phyloP scores from a whole-genome alignment of 1,140 invertebrate species.

The Kradibia gibbosae region DNA sequence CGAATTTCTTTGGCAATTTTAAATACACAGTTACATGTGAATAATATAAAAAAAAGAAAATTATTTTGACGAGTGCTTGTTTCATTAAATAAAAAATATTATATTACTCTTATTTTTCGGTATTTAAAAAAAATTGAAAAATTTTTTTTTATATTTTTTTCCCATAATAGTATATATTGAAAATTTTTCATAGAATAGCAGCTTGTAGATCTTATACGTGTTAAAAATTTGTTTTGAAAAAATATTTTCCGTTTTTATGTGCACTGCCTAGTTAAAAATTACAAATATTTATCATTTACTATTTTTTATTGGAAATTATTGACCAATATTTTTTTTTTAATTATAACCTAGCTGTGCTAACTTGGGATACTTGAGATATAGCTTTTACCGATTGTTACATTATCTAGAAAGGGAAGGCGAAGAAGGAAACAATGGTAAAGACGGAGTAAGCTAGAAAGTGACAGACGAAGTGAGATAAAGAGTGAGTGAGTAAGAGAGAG shows the following conservation, averaged over 20 bases:
- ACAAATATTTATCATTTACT: slow-evolving; percentile 33
- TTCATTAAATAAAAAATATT: neutral
- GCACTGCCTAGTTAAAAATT: slow-evolving; percentile 26
- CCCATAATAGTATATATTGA: neutral
- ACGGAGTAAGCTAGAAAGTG: no score
- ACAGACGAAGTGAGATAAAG: no score
- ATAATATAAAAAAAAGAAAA: neutral
- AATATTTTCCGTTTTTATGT: slow-evolving; percentile 15
- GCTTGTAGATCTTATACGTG: neutral
- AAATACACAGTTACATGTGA: no score
- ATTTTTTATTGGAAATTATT: slow-evolving; percentile 49
- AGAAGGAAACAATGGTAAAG: slow-evolving; percentile 53
- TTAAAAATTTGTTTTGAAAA: slow-evolving; percentile 12
- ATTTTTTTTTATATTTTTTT: no score
- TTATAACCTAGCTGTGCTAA: slow-evolving; percentile 62
- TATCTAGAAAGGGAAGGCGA: slow-evolving; percentile 43
- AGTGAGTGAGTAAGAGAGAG: no score
- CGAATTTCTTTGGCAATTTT: neutral
- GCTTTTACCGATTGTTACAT: slow-evolving; percentile 69
- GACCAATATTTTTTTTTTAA: slow-evolving; percentile 67
- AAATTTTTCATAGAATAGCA: slow-evolving; percentile 2
- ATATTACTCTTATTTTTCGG: slow-evolving; percentile 3
- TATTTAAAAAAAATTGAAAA: no score
- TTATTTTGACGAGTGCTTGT: slow-evolving; percentile 12
- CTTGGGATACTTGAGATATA: slow-evolving; percentile 69